Conservation (phyloP, 1,140 invertebrate genomes). For the Euwallacea fornicatus region DNA sequence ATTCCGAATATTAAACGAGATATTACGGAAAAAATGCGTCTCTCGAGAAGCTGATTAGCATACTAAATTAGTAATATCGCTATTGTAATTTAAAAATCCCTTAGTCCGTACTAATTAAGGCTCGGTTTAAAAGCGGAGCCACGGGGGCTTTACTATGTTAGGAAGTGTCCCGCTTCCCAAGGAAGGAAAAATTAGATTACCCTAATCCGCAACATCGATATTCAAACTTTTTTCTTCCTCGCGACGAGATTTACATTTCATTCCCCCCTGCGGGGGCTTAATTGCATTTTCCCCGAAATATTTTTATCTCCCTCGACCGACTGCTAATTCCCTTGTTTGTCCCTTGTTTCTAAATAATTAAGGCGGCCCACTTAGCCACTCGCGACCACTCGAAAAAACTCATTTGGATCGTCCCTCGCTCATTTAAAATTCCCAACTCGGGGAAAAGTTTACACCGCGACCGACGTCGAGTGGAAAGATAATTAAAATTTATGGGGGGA, state of each 20-base stretch:
- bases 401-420: constrained; percentile 17
- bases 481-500: constrained; percentile 30
- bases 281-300: constrained; percentile 15
- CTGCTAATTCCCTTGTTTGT: constrained; percentile 29
- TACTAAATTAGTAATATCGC: constrained; percentile 30
- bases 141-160: too few relatives aligned
- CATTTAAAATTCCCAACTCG: constrained; percentile 22
- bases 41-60: constrained; percentile 17
- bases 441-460: constrained; percentile 18
- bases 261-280: neutral
- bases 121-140: too few relatives aligned
- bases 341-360: constrained; percentile 32
- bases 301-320: constrained; percentile 20
- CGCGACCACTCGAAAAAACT: constrained; percentile 28
- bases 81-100: constrained; percentile 20
- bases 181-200: too few relatives aligned
- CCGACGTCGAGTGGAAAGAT: constrained; percentile 25
- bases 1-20: constrained; percentile 26
- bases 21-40: constrained; percentile 20
- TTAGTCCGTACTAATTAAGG: too few relatives aligned
- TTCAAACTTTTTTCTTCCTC: neutral
- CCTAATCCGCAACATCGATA: neutral
- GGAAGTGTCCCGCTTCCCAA: too few relatives aligned
- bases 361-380: constrained; percentile 32
- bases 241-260: neutral